Evolutionary conservation across 30 jellyfish, hydroid and myxozoan species (phyloP), one percentile per base, ranked within the genome.

Genomic region (Chrysaora quinquecirrha): DNA sequence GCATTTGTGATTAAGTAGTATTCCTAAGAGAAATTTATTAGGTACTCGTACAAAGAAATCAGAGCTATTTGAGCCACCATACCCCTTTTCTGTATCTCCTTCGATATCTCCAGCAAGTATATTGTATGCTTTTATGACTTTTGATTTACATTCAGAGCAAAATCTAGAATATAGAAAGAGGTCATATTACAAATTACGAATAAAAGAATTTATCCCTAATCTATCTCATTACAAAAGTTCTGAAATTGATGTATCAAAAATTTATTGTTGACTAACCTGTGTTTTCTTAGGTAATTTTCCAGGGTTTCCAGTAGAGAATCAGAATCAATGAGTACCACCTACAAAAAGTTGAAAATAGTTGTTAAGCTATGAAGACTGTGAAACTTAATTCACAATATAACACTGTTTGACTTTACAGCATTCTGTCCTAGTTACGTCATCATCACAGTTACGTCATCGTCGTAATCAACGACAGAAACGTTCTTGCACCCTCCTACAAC

Each of bases 31-130:
- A n/a, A n/a, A n/a, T n/a, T n/a, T n/a, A n/a, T n/a, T n/a, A n/a
- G n/a, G n/a, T n/a, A n/a, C n/a, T n/a, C n/a, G n/a, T n/a, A n/a
- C n/a, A n/a, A n/a, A n/a, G n/a, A n/a, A n/a, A n/a, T n/a, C n/a
- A n/a, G n/a, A n/a, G n/a, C n/a, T n/a, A n/a, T n/a, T n/a, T n/a
- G n/a, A n/a, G n/a, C n/a, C n/a, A n/a, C n/a, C 54, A 25, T 61
- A 92, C 98, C 98, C 98, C 47, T 87, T 92, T 86, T 92, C 98
- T 30, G 97, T 71, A 35, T 92, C 98, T 1, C 98, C 98, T 33
- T 78, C 98, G 3, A 86, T 86, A 56, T 92, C 98, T 18, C 98
- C 98, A 38, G 97, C 38, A n/a, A 92, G 64, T 54, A 92, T 92
- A 28, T 93, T 86, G 71, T 86, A 92, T 31, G 98, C 98, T 64